Evolutionary conservation across 2,888 invertebrate genomes (phyloP), one percentile per base, ranked within the genome.

Genomic region (Lacanobia wlatinum): DNA sequence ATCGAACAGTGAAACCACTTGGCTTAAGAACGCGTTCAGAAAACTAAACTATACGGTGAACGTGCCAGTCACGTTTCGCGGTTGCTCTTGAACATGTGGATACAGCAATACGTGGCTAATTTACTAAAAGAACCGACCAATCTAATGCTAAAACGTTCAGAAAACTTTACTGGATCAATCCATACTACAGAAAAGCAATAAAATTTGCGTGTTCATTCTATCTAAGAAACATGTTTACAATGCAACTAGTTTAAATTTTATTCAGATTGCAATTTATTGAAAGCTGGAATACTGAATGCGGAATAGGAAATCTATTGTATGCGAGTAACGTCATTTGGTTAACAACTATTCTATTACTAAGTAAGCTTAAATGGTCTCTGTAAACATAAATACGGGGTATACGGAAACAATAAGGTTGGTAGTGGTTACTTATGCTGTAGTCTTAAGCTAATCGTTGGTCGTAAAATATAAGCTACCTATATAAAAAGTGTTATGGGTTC

Each of bases 1-100:
- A 92, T 92, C 88, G 90, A 90, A 89, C 89, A 93, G 94, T 93
- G 94, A 95, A 94, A 95, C 90, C 89, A 87, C 86, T 88, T 87
- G 83, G 56, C 56, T 87, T 83, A 87, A 87, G 86, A 87, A 92
- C 91, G 91, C 89, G 88, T 73, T 81, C 85, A 85, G 92, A 90
- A 81, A 92, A 93, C 88, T 85, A 89, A 92, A 92, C 59, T 63
- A 78, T 80, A 78, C 75, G 68, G 77, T 78, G 79, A 84, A 82
- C 73, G 83, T 80, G 82, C 67, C 55, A 64, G 83, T 66, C 81
- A 83, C 81, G 70, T 79, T 23, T 40, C 18, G 34, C 28, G 52
- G 52, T 34, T 76, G 85, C 79, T 87, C 84, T 84, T 84, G 85
- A 84, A 84, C 85, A 84, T 86, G 82, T 84, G 80, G 87, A 80